Evolutionary conservation across 2,113 vertebrate genomes (phyloP).

Genomic region (Trinectes maculatus): DNA sequence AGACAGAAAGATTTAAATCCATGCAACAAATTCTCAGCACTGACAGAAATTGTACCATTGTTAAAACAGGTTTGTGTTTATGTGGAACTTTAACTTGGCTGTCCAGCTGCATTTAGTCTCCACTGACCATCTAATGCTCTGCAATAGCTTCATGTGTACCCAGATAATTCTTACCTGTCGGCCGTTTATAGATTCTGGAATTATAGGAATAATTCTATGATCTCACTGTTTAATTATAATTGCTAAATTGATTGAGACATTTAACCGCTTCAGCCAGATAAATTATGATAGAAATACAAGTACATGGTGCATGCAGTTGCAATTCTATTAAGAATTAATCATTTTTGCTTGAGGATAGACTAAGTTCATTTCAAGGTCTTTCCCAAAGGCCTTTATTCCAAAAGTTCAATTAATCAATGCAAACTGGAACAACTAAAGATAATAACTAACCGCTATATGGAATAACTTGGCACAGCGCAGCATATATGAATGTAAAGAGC

Average conservation of each 20-base stretch:
- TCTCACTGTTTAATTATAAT: constrained; percentile 31
- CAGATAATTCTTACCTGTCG: not conserved
- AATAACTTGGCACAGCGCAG: too few species aligned
- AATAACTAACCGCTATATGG: too few species aligned
- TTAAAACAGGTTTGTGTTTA: not conserved
- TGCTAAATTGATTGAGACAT: constrained; percentile 12
- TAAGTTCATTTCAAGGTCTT: too few species aligned
- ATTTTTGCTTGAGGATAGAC: too few species aligned
- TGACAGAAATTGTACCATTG: not conserved
- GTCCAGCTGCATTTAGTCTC: constrained; percentile 10
- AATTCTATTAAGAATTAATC: not conserved
- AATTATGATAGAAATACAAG: not conserved
- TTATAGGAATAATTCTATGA: constrained; percentile 26
- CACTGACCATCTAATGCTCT: constrained; percentile 41
- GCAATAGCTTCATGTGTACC: too few species aligned
- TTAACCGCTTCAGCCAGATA: not conserved
- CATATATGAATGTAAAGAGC: constrained; percentile 20
- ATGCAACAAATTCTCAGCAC: not conserved
- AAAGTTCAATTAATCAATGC: too few species aligned
- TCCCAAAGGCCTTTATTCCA: too few species aligned
- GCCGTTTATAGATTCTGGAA: not conserved
- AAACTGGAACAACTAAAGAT: too few species aligned
- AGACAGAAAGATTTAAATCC: not conserved
- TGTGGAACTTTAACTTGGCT: constrained; percentile 6
- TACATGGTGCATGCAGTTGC: not conserved